Base-by-base conservation (phyloP, 2,113 vertebrate species). In the Anhinga rufa region DNA sequence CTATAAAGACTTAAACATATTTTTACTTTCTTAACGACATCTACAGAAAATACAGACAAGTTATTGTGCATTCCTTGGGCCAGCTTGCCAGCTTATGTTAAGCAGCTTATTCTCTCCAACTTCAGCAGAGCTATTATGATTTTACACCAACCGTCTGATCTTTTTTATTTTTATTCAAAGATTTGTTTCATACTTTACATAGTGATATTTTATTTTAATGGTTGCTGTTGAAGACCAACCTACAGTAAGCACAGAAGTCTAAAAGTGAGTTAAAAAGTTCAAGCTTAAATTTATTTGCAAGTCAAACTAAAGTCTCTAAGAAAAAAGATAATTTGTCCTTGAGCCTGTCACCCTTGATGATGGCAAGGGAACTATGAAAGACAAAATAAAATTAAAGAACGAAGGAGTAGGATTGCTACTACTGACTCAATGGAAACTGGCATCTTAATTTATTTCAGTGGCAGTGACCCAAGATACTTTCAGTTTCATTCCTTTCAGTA, bases 391-490 rank as follows among this genome's bases (percentile, higher is more conserved):
- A 42, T 36, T 22, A 92, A 93, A 83, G 29, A 71, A 65, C 92
- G 94, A 92, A 85, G 48, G 84, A 90, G 42, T 52, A 60, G 19
- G 61, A 86, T 76, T 79, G 77, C 76, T 95, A 8, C 61, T 76
- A 72, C 7, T 78, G 62, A 95, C 66, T 90, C 78, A 78, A 96
- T 86, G n/a, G 82, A 74, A 90, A 71, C 58, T 92, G 90, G 94
- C 86, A 92, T 83, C 96, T 95, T 95, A 80, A 91, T 95, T 96
- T 88, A 95, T 90, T 96, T 96, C 89, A 77, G 12, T 93, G 82
- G 79, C 82, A 97, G 90, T 48, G 86, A 77, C 46, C 64, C 61
- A 75, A 40, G 61, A 72, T 76, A 55, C 88, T 86, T 93, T 74
- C 71, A 82, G 86, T 82, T 95, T 90, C 70, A 60, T 66, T 80